These are phyloP conservation scores for Piprites chloris DNA, from an alignment of 2,113 vertebrate genomes.

Conservation along the genomic window DNA sequence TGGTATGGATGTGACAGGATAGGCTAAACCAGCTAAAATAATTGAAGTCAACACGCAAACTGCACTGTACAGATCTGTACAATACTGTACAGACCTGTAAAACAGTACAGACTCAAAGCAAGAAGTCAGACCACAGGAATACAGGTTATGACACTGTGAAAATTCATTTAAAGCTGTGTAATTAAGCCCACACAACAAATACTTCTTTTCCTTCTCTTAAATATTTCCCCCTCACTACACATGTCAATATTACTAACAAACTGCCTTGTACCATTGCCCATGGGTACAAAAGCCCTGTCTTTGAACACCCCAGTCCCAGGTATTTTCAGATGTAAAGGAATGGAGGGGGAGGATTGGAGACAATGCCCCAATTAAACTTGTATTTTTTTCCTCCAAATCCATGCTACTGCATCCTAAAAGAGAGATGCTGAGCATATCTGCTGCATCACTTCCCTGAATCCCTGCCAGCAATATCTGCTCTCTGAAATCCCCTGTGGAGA, in stretches of 20 bases:
- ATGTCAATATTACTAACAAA: not conserved
- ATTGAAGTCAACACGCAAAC: not conserved
- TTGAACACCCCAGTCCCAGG: not conserved
- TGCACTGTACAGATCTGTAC: not conserved
- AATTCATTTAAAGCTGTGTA: not conserved
- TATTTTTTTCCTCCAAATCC: not conserved
- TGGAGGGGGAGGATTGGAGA: rapidly evolving
- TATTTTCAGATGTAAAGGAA: not conserved
- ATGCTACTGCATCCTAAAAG: not conserved
- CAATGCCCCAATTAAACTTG: not conserved
- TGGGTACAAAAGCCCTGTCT: not conserved
- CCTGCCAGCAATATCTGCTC: not conserved
- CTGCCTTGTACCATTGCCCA: rapidly evolving
- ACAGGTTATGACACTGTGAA: not conserved
- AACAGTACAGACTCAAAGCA: not conserved
- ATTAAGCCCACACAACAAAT: not conserved
- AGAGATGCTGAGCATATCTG: not conserved
- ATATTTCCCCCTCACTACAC: not conserved
- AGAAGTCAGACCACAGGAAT: not conserved
- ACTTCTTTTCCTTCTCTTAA: not conserved
- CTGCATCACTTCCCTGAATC: not conserved
- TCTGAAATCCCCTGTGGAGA: not conserved
- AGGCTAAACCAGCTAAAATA: not conserved
- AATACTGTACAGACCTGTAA: not conserved
- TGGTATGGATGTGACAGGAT: not conserved